These are phyloP conservation scores for Sciurus carolinensis DNA, from an alignment of 2,797 vertebrate genomes.

Conservation along the genomic window DNA sequence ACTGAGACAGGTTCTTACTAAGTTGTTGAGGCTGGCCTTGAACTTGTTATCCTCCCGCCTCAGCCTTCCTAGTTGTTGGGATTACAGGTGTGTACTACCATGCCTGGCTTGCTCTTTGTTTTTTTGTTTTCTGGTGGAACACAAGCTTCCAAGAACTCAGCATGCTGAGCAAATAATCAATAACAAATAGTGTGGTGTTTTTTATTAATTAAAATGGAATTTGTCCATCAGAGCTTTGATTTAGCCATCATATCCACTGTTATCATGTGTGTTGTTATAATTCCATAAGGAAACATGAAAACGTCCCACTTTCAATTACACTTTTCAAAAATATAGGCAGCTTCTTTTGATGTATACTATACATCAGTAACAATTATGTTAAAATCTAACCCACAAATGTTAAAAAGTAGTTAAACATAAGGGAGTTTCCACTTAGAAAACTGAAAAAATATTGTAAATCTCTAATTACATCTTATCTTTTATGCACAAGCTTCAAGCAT, in stretches of 20 bases:
- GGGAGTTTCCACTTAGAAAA: background rate
- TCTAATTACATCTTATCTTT: slow-evolving; percentile 2
- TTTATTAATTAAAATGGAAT: slow-evolving; percentile 23
- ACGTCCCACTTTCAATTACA: background rate
- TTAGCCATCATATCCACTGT: background rate
- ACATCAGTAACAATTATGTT: background rate
- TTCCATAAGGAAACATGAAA: slow-evolving; percentile 45
- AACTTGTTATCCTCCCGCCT: too few species aligned
- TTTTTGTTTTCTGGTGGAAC: background rate
- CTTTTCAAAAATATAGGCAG: slow-evolving; percentile 12
- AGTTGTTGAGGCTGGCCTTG: too few species aligned
- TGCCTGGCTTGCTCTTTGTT: too few species aligned
- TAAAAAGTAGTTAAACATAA: background rate
- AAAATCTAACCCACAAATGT: background rate
- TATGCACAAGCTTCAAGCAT: background rate
- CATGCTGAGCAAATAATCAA: background rate
- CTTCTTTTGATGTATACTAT: background rate
- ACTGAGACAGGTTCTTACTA: too few species aligned
- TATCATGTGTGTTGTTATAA: background rate
- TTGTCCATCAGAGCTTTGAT: slow-evolving; percentile 36
- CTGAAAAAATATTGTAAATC: slow-evolving; percentile 34
- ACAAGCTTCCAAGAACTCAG: slow-evolving; percentile 9
- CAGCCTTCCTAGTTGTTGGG: too few species aligned
- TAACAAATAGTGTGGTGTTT: background rate
- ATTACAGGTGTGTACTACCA: too few species aligned